Base-by-base conservation (phyloP, 2,797 vertebrate species). In the Capromys pilorides region DNA sequence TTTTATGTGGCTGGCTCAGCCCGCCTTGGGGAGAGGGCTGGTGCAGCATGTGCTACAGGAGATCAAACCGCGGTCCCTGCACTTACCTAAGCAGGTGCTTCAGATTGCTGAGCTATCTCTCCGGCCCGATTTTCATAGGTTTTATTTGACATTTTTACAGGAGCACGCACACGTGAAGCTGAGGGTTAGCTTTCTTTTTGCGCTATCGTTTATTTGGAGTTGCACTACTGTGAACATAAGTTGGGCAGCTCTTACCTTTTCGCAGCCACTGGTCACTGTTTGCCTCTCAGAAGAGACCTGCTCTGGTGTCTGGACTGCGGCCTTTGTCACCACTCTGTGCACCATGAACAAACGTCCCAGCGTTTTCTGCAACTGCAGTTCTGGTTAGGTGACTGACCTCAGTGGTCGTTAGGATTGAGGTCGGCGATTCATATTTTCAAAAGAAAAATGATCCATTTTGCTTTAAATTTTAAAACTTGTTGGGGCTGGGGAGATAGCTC, bases 341-440 rank as follows among this genome's bases (percentile, higher is more conserved):
- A 11, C 41, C 59, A 54, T 11, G 64, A 6, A 59, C n/a, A 88
- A 39, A 61, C 5, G 24, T 91, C 6, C 79, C n/a, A 6, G 2
- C 75, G 62, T 84, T 90, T 84, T 45, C 79, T 79, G 19, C 79
- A 84, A 45, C 67, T 73, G 45, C 14, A 24, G 6, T 51, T 79
- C 79, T 67, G 1, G 67, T 73, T 28, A 31, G 6, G 41, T 78
- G 66, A 41, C 36, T 36, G 62, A 12, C 31, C 31, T 86, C 24
- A 54, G 49, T 49, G 12, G 41, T 21, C 69, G 54, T 49, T 59
- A 6, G 41, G 24, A 69, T 86, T 33, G 5, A n/a, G 86, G 49
- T 95, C 14, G 22, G 41, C 77, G 26, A 21, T 86, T 91, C 54
- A 49, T 54, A 69, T 80, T 95, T 79, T 26, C 41, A 87, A 75